A percentile compares a stretch with the other conserved stretches of the same genome.
Evolutionary conservation across 2,797 vertebrate species (phyloP).

Genomic region (Buceros bicornis): DNA sequence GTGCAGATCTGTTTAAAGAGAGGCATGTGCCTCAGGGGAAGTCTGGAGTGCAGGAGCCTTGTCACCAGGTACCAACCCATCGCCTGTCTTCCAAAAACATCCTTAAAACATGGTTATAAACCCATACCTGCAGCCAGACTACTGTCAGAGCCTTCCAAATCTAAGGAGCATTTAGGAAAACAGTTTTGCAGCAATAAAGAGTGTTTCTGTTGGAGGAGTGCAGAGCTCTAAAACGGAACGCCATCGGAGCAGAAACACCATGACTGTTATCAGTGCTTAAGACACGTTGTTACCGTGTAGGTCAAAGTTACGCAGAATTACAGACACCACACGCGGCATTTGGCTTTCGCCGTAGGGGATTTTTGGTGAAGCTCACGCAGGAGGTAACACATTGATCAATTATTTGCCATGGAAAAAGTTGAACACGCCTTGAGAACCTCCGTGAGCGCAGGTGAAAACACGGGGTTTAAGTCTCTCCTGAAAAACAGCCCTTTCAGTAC

Average conservation of each 20-base stretch:
- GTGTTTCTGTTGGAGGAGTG: neutral
- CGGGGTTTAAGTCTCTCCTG: neutral
- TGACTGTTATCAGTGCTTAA: neutral
- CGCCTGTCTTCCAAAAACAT: neutral
- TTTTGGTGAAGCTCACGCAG: neutral
- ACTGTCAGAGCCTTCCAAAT: neutral
- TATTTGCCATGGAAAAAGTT: neutral
- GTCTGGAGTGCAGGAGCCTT: neutral
- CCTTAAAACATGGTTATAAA: neutral
- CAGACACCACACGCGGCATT: neutral
- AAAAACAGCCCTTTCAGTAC: neutral
- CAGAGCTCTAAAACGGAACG: neutral
- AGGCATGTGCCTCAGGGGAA: neutral
- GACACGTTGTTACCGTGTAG: accelerated
- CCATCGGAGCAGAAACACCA: neutral
- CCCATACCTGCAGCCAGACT: neutral
- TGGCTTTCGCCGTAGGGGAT: neutral
- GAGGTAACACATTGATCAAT: neutral
- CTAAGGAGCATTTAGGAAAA: neutral
- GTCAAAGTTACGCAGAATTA: neutral
- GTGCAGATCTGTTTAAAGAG: constrained; percentile 83
- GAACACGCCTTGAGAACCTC: neutral
- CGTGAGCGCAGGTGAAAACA: neutral
- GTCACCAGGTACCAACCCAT: neutral
- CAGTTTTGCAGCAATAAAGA: neutral